Conservation (phyloP, 2,113 vertebrate genomes). For the Perognathus longimembris region DNA sequence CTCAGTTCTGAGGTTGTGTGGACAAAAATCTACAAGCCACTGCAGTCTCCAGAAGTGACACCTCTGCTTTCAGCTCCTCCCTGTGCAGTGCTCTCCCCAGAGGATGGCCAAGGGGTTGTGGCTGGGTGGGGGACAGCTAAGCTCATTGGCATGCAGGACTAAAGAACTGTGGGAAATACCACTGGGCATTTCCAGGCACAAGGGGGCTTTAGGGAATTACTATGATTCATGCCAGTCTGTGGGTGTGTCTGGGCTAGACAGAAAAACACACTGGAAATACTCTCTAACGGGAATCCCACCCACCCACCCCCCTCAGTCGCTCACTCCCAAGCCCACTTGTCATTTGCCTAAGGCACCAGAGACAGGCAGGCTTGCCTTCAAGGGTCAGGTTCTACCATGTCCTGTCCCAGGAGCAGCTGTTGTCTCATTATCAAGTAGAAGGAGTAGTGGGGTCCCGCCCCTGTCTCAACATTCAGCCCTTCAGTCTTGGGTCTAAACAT, state of each 20-base stretch:
- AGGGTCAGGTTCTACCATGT: accelerated
- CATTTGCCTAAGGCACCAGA: background rate
- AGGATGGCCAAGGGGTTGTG: background rate
- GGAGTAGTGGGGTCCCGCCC: background rate
- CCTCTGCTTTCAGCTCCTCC: background rate
- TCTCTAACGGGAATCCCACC: slow-evolving; percentile 36
- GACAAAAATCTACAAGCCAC: background rate
- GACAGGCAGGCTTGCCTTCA: background rate
- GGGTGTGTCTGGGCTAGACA: slow-evolving; percentile 42
- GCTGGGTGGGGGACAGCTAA: background rate
- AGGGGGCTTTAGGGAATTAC: slow-evolving; percentile 58
- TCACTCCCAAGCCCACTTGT: background rate
- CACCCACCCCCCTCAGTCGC: background rate
- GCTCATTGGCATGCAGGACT: slow-evolving; percentile 34
- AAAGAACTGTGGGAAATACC: slow-evolving; percentile 61
- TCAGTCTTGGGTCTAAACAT: background rate
- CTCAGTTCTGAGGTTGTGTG: background rate
- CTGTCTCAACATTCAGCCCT: background rate
- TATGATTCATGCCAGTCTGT: slow-evolving; percentile 72
- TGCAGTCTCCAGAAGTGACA: background rate
- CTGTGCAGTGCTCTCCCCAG: background rate
- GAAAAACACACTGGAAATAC: slow-evolving; percentile 58
- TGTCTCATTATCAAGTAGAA: background rate
- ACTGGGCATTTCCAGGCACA: slow-evolving; percentile 68
- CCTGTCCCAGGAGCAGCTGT: background rate